A percentile compares a stretch with the other conserved stretches of the same genome.
phyloP scores from a whole-genome alignment of 2,888 invertebrate genomes.

The Sphaerophoria taeniata region DNA sequence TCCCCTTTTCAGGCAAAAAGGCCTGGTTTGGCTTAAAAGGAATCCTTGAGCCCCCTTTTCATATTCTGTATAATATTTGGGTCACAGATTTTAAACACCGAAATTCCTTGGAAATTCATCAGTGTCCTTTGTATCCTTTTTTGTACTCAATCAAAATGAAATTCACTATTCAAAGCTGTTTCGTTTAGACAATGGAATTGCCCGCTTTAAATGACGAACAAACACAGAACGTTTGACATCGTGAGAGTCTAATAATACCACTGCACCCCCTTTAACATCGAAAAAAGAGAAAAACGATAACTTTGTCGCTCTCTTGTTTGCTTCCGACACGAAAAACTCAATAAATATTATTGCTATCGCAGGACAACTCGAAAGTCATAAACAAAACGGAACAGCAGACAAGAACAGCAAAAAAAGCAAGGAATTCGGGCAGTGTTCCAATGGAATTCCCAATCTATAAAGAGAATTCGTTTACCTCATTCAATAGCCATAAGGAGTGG shows the following conservation, averaged over 20 bases:
- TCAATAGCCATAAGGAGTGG: slow-evolving; percentile 60
- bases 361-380: slow-evolving; percentile 37
- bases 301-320: neutral
- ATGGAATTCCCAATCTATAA: slow-evolving; percentile 61
- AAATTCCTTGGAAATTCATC: neutral
- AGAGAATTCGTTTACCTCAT: slow-evolving; percentile 61
- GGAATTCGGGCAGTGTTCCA: slow-evolving; percentile 64
- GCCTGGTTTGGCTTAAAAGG: neutral
- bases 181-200: neutral
- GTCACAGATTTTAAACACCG: neutral
- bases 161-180: neutral
- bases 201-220: neutral
- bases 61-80: neutral
- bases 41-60: neutral
- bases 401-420: slow-evolving; percentile 2
- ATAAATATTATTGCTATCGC: slow-evolving; percentile 68
- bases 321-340: slow-evolving; percentile 32
- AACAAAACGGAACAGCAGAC: neutral
- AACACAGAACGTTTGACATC: neutral
- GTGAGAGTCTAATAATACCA: slow-evolving; percentile 6
- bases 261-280: no score
- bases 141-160: neutral
- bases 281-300: neutral
- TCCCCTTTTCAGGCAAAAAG: neutral
- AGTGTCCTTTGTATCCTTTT: slow-evolving; percentile 4